These are phyloP conservation scores for Griposia aprilina DNA, from an alignment of 2,888 invertebrate species.

Conservation along the genomic window DNA sequence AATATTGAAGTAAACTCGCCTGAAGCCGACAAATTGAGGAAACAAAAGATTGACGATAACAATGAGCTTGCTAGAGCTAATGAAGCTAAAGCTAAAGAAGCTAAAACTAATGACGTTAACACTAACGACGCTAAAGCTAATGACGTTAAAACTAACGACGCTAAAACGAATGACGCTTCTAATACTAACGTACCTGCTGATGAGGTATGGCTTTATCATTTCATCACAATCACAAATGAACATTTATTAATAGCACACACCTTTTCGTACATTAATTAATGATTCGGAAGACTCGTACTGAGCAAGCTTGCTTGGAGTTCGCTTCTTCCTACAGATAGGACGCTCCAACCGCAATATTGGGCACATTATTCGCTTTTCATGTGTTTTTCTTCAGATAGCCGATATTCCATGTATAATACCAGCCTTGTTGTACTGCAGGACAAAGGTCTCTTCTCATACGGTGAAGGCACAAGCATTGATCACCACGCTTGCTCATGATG, in stretches of 20 bases:
- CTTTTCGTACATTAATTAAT: neutral
- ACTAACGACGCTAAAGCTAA: slow-evolving; percentile 75
- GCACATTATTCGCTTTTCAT: neutral
- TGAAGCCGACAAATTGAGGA: slow-evolving; percentile 82
- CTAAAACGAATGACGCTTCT: slow-evolving; percentile 74
- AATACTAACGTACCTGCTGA: slow-evolving; percentile 77
- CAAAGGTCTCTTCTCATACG: too few species aligned
- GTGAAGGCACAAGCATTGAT: too few species aligned
- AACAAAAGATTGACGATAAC: slow-evolving; percentile 77
- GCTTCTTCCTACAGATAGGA: neutral
- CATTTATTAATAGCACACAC: neutral
- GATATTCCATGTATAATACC: neutral
- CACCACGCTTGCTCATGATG: too few species aligned
- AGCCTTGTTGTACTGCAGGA: too few species aligned
- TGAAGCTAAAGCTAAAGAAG: slow-evolving; percentile 42
- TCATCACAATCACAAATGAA: neutral
- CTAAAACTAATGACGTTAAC: slow-evolving; percentile 78
- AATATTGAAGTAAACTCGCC: slow-evolving; percentile 84
- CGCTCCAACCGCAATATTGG: neutral
- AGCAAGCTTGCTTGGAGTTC: neutral
- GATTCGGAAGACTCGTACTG: neutral
- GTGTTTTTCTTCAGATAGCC: neutral
- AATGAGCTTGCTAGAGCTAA: slow-evolving; percentile 79
- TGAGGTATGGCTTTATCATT: slow-evolving; percentile 68
- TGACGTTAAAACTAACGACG: slow-evolving; percentile 79